These are phyloP conservation scores for Pedionomus torquatus DNA, from an alignment of 2,113 vertebrate genomes.

Conservation along the genomic window DNA sequence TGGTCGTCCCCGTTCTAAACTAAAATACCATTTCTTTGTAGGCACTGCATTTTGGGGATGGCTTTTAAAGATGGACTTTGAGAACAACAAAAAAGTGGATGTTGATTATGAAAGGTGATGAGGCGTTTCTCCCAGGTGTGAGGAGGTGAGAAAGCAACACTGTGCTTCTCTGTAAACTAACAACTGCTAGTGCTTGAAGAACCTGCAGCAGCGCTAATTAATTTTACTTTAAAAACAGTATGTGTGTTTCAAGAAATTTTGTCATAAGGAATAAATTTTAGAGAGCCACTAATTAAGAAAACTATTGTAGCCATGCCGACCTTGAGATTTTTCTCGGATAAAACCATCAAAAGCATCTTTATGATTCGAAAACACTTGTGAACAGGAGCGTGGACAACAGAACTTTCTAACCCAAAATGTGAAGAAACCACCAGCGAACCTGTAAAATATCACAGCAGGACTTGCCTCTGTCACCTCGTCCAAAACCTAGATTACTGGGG, in stretches of 20 bases:
- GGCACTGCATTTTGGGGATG: not conserved
- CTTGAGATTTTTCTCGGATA: not conserved
- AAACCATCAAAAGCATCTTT: not conserved
- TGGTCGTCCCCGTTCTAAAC: not conserved
- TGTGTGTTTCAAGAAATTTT: not conserved
- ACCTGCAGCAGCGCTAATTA: not conserved
- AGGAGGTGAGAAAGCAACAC: not conserved
- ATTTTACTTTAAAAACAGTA: not conserved
- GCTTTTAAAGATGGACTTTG: not conserved
- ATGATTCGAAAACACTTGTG: not conserved
- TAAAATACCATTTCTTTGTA: not conserved
- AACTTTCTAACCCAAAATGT: not conserved
- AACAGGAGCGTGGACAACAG: not conserved
- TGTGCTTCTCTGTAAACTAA: not conserved
- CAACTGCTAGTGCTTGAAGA: not conserved
- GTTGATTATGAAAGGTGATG: fast-evolving
- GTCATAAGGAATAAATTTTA: not conserved
- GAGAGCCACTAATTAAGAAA: not conserved
- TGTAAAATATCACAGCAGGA: not conserved
- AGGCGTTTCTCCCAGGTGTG: not conserved
- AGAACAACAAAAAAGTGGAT: not conserved
- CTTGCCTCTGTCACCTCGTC: not conserved
- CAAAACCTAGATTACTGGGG: not conserved
- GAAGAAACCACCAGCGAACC: not conserved
- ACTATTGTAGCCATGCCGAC: not conserved